Base-by-base conservation (phyloP, 2,113 vertebrate species). In the Desmodus rotundus region DNA sequence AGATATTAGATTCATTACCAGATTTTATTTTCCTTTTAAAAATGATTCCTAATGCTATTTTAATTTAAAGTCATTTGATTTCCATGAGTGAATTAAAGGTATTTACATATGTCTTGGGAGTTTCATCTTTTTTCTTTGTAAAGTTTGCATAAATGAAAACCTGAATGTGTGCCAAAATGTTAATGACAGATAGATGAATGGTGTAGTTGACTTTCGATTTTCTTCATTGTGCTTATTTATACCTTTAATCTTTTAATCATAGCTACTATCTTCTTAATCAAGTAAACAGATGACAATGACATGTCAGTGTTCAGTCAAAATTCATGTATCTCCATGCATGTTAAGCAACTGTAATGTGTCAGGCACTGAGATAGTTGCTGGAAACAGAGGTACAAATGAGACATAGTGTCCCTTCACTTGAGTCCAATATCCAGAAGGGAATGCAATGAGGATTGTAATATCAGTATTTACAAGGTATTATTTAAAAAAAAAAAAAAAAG, bases 181-280 rank as follows among this genome's bases (percentile, higher is more conserved):
- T 86, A 83, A 70, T 24, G 77, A 58, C 28, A 52, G 24, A 50
- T 28, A 45, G 20, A 81, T 73, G 47, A 63, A 81, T 85, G 41
- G 16, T 76, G 0, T 67, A 72, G 91, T 54, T 77, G 22, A 87
- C 20, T 2, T 84, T 70, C 68, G 45, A 84, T 41, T 72, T 92
- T 73, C 45, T 77, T 84, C 15, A 80, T 80, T 81, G 87, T 87
- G 50, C 56, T 95, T 76, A 67, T 20, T 87, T 85, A 33, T 14
- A 76, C 88, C 24, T 95, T 90, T 93, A 89, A 89, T 89, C 74
- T 96, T 96, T 89, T 70, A 76, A 72, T 96, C 45, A 82, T 78
- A 36, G 19, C 31, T 87, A 65, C 65, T 91, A 47, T 3, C 33
- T 92, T 89, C 89, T 84, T 38, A 80, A 93, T 84, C 63, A 92